These are phyloP conservation scores for Mus spicilegus DNA, from an alignment of 2,113 vertebrate genomes.

Conservation along the genomic window DNA sequence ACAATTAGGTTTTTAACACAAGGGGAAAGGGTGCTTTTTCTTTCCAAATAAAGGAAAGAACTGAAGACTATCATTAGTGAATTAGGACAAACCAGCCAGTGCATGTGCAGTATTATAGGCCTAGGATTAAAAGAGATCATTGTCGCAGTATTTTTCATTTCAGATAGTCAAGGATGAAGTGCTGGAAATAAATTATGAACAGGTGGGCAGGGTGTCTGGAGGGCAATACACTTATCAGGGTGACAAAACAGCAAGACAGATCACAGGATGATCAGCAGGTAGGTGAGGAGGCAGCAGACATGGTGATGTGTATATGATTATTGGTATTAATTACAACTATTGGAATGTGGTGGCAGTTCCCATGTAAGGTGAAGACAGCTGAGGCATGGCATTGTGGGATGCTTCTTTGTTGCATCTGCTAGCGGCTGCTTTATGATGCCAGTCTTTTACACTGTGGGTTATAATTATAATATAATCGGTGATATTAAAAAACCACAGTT, in stretches of 20 bases:
- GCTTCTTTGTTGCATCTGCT: not conserved
- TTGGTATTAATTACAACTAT: slow-evolving; percentile 52
- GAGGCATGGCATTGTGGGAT: not conserved
- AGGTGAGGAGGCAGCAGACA: not conserved
- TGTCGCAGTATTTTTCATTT: slow-evolving; percentile 49
- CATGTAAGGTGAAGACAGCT: slow-evolving; percentile 34
- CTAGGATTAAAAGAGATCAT: not conserved
- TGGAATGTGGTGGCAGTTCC: not conserved
- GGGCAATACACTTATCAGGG: slow-evolving; percentile 5
- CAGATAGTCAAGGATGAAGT: slow-evolving; percentile 4
- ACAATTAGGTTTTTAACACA: slow-evolving; percentile 81
- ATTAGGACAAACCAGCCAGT: slow-evolving; percentile 74
- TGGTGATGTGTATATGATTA: not conserved
- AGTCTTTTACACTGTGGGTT: not conserved
- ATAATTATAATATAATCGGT: not conserved
- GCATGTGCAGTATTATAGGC: slow-evolving; percentile 56
- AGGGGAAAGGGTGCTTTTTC: slow-evolving; percentile 57
- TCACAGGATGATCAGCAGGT: slow-evolving; percentile 61
- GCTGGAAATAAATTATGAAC: slow-evolving; percentile 64
- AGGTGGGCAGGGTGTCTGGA: slow-evolving; percentile 54
- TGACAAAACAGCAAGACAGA: slow-evolving; percentile 61
- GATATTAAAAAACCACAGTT: not conserved
- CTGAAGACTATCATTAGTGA: slow-evolving; percentile 72
- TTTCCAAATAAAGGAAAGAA: slow-evolving; percentile 64
- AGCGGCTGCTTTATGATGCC: not conserved